phyloP scores from a whole-genome alignment of 2,888 invertebrate genomes.

The Nomada flava region DNA sequence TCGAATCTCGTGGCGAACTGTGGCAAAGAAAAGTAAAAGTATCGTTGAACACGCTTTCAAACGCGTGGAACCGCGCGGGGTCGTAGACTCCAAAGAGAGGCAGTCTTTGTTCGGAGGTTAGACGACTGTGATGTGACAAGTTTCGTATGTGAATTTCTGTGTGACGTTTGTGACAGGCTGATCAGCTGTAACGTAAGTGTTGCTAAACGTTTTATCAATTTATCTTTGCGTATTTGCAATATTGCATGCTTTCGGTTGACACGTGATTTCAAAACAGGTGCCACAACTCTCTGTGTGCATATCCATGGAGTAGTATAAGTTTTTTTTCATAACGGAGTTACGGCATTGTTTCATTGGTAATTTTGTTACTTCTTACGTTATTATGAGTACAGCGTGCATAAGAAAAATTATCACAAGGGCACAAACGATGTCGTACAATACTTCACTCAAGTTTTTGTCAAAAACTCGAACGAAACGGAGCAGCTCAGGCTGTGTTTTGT shows the following conservation, averaged over 20 bases:
- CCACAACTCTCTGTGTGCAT: neutral
- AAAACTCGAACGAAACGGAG: neutral
- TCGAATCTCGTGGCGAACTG: neutral
- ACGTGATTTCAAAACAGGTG: conserved; percentile 6
- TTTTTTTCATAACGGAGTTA: neutral
- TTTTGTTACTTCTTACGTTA: neutral
- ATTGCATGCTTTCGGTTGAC: neutral
- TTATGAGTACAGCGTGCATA: neutral
- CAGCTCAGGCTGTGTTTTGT: conserved; percentile 12
- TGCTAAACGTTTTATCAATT: neutral
- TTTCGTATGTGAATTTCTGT: conserved; percentile 26
- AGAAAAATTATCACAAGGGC: neutral
- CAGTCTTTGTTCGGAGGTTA: conserved; percentile 37
- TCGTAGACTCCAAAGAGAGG: conserved; percentile 21
- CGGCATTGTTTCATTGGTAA: neutral
- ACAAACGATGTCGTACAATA: neutral
- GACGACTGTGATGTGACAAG: conserved; percentile 45
- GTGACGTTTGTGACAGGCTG: conserved; percentile 24
- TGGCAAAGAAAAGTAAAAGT: conserved; percentile 53
- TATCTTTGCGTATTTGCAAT: neutral
- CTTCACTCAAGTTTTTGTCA: neutral
- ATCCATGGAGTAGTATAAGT: neutral
- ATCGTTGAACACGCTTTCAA: conserved; percentile 9
- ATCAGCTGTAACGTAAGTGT: conserved; percentile 41
- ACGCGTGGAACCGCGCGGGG: conserved; percentile 10